A percentile compares a stretch with the other conserved stretches of the same genome.
phyloP scores from a whole-genome alignment of 2,888 invertebrate species.

The Antheraea yamamai region DNA sequence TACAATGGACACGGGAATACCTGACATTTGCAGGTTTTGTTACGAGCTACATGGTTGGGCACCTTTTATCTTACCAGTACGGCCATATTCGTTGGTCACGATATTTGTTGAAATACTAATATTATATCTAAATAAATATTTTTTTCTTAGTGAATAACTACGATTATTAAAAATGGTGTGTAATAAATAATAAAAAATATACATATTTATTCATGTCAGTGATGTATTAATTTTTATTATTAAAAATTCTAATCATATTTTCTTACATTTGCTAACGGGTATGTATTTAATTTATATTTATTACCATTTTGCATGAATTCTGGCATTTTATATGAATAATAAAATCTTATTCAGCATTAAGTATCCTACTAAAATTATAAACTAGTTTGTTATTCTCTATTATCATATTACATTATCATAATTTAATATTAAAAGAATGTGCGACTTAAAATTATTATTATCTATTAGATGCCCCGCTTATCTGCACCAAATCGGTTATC shows the following conservation, averaged over 20 bases:
- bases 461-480: no score
- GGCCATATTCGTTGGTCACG: conserved; percentile 38
- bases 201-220: not conserved
- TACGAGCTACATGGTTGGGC: conserved; percentile 50
- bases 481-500: no score
- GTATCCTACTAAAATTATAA: no score
- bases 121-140: not conserved
- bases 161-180: not conserved
- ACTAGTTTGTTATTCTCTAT: no score
- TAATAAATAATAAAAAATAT: not conserved
- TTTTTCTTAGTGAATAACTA: not conserved
- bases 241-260: not conserved
- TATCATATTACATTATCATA: no score
- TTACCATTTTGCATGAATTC: not conserved
- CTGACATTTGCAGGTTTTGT: conserved; percentile 33
- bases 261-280: not conserved
- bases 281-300: not conserved
- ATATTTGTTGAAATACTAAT: conserved; percentile 16
- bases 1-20: conserved; percentile 45
- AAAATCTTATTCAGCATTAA: no score
- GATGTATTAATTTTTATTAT: not conserved
- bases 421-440: no score
- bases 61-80: conserved; percentile 51
- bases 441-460: no score
- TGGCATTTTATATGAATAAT: no score